Evolutionary conservation across 2,113 vertebrate genomes (phyloP), one percentile per base, ranked within the genome.

Genomic region (Eolophus roseicapilla): DNA sequence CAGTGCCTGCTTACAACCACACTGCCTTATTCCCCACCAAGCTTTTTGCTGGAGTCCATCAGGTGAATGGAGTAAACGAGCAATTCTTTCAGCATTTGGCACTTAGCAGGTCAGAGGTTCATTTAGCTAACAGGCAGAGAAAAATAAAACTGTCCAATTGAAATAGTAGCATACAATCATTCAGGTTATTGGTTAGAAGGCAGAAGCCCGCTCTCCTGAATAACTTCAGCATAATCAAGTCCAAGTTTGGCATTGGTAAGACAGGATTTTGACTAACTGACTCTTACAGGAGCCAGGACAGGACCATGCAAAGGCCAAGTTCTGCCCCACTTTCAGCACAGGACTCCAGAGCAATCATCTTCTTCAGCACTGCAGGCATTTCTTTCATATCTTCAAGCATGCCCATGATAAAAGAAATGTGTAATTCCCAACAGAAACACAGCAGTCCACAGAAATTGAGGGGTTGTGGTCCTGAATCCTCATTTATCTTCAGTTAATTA

Each of bases 61-160:
- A 92, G 84, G 53, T 88, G 77, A 31, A 90, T 52, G 35, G 84
- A 91, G 10, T 46, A 59, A 90, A 70, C 0, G 0, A 49, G 55
- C 27, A 92, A 94, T 95, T 95, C 81, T 65, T 91, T 53, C 86
- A 95, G 84, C 49, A 52, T 86, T 91, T 79, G 75, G 75, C 62
- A 93, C 74, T 84, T 76, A 29, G 33, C 27, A 77, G 78, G 81
- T 85, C 92, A 90, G 49, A 69, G 78, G 68, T 91, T 90, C 75
- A 86, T 75, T 89, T 91, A 90, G 69, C 88, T 41, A 79, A 60
- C 17, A 81, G 41, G 63, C 71, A 78, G 11, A 73, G 68, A 76
- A 94, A 93, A 88, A 88, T 53, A 91, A 95, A 95, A 60, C 41
- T 76, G 57, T 57, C 25, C 18, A 28, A n/a, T 17, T 75, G 52